phyloP scores from a whole-genome alignment of 2,113 vertebrate species.

The Lipophrys pholis region DNA sequence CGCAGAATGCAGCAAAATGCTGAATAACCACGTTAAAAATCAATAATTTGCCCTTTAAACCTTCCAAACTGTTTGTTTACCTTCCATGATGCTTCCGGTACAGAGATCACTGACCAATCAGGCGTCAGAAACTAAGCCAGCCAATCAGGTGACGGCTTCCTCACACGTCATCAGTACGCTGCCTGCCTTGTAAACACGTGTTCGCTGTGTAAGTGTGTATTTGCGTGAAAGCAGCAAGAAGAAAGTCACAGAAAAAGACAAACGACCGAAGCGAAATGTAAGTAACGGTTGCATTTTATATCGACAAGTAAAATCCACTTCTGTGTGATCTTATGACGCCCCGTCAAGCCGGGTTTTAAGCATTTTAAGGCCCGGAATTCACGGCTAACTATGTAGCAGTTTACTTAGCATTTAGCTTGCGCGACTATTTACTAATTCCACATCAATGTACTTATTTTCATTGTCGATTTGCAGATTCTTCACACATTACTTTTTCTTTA shows the following conservation, averaged over 20 bases:
- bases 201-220: background rate
- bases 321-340: rapidly evolving
- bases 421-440: too few species aligned
- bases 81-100: slow-evolving; percentile 38
- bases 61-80: slow-evolving; percentile 44
- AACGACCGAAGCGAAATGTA: slow-evolving; percentile 15
- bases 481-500: too few species aligned
- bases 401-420: background rate
- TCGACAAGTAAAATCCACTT: rapidly evolving
- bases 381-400: background rate
- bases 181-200: slow-evolving; percentile 65
- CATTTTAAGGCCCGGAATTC: background rate
- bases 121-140: rapidly evolving
- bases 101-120: slow-evolving; percentile 46
- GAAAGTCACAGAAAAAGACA: background rate
- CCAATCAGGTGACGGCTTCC: slow-evolving; percentile 62
- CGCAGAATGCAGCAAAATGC: background rate
- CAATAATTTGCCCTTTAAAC: rapidly evolving
- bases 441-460: too few species aligned
- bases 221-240: background rate
- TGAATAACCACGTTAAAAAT: background rate
- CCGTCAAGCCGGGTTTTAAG: background rate
- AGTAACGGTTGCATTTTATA: background rate
- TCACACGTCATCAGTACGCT: background rate
- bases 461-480: too few species aligned